phyloP scores from a whole-genome alignment of 2,113 vertebrate genomes.

The Pardalotus punctatus region DNA sequence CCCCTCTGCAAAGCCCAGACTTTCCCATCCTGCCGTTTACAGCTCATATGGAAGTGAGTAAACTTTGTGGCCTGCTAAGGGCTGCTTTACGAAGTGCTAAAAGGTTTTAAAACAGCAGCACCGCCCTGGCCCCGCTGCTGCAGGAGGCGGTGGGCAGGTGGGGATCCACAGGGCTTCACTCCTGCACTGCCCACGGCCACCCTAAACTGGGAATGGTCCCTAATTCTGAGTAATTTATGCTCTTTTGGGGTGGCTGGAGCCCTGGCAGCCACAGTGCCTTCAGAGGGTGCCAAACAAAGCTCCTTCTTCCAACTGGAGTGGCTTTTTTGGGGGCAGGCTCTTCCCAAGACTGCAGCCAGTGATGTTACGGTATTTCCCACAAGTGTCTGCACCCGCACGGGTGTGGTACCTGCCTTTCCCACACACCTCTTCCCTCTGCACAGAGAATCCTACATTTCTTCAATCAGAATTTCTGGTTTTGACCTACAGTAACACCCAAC shows the following conservation, averaged over 20 bases:
- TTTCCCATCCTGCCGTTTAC: neutral
- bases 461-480: neutral
- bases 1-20: neutral
- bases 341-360: neutral
- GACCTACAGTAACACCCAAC: neutral
- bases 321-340: neutral
- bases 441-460: neutral
- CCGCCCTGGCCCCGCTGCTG: neutral
- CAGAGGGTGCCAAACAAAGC: neutral
- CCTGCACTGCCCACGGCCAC: neutral
- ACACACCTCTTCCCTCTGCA: neutral
- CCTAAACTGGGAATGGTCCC: too few relatives aligned
- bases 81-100: conserved; percentile 27
- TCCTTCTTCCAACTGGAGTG: neutral
- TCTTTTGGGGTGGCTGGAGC: neutral
- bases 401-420: neutral
- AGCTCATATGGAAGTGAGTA: conserved; percentile 30
- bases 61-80: conserved; percentile 47
- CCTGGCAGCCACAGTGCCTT: neutral
- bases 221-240: neutral
- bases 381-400: accelerated
- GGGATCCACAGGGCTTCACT: neutral
- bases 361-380: neutral
- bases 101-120: neutral
- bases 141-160: neutral